Conservation (phyloP, 2,113 vertebrate species). For the Anarhynchus alexandrinus region DNA sequence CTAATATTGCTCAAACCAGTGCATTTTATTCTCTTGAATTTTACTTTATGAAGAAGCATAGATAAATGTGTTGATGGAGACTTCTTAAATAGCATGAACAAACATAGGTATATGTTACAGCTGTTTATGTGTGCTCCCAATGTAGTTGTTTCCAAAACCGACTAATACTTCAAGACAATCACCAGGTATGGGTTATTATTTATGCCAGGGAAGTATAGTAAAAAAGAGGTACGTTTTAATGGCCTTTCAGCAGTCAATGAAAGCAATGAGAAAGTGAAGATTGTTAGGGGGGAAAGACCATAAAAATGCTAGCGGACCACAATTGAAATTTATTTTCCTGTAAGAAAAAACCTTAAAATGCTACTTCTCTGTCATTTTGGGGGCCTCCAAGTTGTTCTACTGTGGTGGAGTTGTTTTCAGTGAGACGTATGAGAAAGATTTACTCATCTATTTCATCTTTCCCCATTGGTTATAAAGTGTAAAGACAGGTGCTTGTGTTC, state of each 20-base stretch:
- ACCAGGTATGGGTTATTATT: not conserved
- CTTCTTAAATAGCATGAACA: not conserved
- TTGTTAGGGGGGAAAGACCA: not conserved
- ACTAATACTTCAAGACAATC: not conserved
- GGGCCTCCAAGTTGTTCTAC: not conserved
- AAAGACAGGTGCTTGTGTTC: not conserved
- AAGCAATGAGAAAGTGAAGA: not conserved
- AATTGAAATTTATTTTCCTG: not conserved
- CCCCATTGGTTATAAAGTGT: not conserved
- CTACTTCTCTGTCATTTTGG: not conserved
- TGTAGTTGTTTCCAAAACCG: not conserved
- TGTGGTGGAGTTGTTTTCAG: not conserved
- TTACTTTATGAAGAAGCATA: not conserved
- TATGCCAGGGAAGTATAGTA: not conserved
- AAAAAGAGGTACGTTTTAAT: not conserved
- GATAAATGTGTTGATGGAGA: not conserved
- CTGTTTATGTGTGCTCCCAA: not conserved
- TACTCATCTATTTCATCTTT: not conserved
- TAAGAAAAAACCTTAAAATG: not conserved
- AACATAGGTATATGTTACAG: not conserved
- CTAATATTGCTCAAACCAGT: not conserved
- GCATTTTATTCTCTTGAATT: not conserved
- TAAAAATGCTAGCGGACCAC: not conserved
- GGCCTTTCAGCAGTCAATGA: not conserved
- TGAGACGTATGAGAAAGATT: not conserved